Evolutionary conservation across 2,888 invertebrate genomes (phyloP).

Genomic region (Merodon equestris): DNA sequence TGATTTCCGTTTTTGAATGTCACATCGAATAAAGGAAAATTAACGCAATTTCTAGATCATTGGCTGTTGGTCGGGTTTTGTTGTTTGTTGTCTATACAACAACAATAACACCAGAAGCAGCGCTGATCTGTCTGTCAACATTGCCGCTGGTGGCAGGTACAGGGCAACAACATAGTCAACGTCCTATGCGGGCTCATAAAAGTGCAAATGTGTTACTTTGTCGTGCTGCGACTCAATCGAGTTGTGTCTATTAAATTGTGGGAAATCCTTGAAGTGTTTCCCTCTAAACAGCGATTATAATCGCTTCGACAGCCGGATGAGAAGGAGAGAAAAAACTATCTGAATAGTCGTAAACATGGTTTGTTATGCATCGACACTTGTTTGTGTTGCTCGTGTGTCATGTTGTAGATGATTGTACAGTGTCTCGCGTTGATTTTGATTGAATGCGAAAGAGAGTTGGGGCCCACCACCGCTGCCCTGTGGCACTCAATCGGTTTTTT

Average conservation of each 20-base stretch:
- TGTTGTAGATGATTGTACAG: constrained; percentile 28
- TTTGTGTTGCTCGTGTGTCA: constrained; percentile 48
- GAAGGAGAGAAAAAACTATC: too few species aligned
- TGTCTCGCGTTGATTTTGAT: constrained; percentile 3
- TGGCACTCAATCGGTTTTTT: constrained; percentile 14
- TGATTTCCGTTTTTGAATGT: constrained; percentile 46
- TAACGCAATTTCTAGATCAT: constrained; percentile 51
- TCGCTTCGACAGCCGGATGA: constrained; percentile 46
- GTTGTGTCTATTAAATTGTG: constrained; percentile 58
- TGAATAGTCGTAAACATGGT: constrained; percentile 9
- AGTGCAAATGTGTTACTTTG: neutral
- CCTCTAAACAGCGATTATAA: constrained; percentile 36
- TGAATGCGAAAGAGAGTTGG: constrained; percentile 6
- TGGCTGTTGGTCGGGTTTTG: too few species aligned
- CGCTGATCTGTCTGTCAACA: constrained; percentile 27
- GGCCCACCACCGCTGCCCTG: neutral
- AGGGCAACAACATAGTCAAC: constrained; percentile 20
- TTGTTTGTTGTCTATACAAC: constrained; percentile 8
- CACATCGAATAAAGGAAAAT: constrained; percentile 55
- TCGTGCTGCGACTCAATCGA: neutral
- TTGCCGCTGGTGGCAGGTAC: constrained; percentile 20
- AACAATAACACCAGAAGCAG: constrained; percentile 4
- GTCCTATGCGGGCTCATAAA: neutral
- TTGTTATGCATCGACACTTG: constrained; percentile 40
- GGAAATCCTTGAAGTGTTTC: constrained; percentile 61